These are phyloP conservation scores for Polypedilum pembai DNA, from an alignment of 1,140 invertebrate species.

Conservation along the genomic window DNA sequence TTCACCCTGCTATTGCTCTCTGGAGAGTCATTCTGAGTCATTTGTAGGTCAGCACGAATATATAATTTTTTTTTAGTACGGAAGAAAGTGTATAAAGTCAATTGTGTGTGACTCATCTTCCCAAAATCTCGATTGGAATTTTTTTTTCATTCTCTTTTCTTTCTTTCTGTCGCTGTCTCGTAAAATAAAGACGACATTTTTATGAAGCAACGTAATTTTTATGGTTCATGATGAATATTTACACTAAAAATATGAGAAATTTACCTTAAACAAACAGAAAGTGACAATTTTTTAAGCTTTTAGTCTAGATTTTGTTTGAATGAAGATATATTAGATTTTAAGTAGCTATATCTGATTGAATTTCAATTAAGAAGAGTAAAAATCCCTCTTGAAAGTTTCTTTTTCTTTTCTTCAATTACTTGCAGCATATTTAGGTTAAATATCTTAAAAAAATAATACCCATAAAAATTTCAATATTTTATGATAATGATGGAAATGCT, in stretches of 20 bases:
- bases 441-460: background rate
- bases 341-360: no score
- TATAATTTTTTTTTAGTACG: background rate
- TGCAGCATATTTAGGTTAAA: background rate
- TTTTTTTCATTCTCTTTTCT: background rate
- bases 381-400: background rate
- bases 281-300: no score
- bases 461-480: constrained; percentile 14
- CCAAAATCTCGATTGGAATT: background rate
- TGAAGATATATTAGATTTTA: no score
- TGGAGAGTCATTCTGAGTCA: background rate
- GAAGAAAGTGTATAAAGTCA: constrained; percentile 17
- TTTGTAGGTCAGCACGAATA: background rate
- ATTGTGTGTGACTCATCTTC: constrained; percentile 5
- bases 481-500: constrained; percentile 1
- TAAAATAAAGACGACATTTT: background rate
- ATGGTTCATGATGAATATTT: background rate
- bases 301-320: no score
- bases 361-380: no score
- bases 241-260: no score
- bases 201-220: background rate
- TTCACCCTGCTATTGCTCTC: background rate
- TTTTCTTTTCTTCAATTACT: background rate
- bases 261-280: no score
- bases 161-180: background rate